Conservation (phyloP, 2,888 invertebrate species). For the Nomada lathburiana region DNA sequence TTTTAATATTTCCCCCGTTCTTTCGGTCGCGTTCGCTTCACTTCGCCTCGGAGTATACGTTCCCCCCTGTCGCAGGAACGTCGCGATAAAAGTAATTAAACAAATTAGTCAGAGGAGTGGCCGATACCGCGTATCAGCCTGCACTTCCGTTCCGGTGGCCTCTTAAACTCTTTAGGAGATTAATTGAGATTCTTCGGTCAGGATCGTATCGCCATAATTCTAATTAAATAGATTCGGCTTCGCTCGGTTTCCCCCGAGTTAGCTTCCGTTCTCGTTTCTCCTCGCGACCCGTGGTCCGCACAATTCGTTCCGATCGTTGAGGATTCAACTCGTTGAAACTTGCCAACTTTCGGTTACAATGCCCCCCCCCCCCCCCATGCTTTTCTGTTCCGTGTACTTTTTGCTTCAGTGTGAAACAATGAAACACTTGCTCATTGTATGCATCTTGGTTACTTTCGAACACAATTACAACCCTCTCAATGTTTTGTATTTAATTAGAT, state of each 20-base stretch:
- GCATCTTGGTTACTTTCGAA: no score
- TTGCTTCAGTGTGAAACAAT: neutral
- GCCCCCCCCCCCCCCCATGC: neutral
- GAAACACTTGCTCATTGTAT: no score
- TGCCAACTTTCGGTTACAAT: conserved; percentile 39
- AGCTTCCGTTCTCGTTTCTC: conserved; percentile 28
- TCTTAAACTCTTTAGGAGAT: conserved; percentile 46
- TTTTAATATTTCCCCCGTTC: conserved; percentile 23
- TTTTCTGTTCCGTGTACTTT: neutral
- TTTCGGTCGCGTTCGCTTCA: conserved; percentile 12
- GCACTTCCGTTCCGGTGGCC: conserved; percentile 37
- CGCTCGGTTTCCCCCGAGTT: conserved; percentile 22
- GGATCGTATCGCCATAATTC: conserved; percentile 70
- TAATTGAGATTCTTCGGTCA: conserved; percentile 72
- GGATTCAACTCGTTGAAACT: conserved; percentile 69
- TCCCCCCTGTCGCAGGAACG: conserved; percentile 3
- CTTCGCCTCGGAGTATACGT: conserved; percentile 8
- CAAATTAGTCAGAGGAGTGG: conserved; percentile 49
- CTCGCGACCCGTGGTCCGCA: conserved; percentile 16
- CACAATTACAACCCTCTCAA: no score
- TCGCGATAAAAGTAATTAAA: conserved; percentile 57
- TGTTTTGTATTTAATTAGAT: no score
- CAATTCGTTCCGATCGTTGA: conserved; percentile 67
- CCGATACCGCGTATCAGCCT: conserved; percentile 8
- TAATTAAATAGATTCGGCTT: conserved; percentile 73